Base-by-base conservation (phyloP, 1,140 invertebrate genomes). In the Thaumatotibia leucotreta region DNA sequence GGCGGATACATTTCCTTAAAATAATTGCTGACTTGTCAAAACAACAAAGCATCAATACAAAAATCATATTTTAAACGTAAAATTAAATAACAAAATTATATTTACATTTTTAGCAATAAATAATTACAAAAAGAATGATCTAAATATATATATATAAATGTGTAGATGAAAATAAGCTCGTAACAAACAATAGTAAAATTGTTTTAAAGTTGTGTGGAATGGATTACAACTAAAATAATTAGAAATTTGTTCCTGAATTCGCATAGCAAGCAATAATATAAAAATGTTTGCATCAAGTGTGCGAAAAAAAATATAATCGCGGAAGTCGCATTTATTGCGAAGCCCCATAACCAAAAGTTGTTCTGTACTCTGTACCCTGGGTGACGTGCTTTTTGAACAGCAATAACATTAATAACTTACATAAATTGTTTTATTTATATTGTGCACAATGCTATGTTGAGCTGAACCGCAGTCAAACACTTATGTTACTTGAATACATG, bases 1-100 rank as follows among this genome's bases (percentile, higher is more conserved):
- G 52, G 52, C 52, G 52, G 52, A 58, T 70, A 64, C 65, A 58
- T 65, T 66, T 62, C 68, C 66, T 64, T 70, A 63, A 70, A 61
- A 64, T 65, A 17, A 65, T 29, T 61, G 17, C 58, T 62, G 33
- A 61, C 50, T 67, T 68, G 62, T 66, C 65, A 73, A 77, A 72
- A 79, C 68, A 75, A 76, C 74, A 75, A 67, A 70, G 67, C 77
- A 80, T 79, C 23, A 80, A 77, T 75, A 81, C 66, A 49, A 72
- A 82, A 82, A 78, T 79, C 66, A 74, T 81, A n/a, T n/a, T n/a
- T 76, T 75, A 73, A 86, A 84, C 74, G 76, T 87, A 87, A 87
- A 86, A 87, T 84, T 89, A 89, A 87, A 89, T 86, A 89, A 89
- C 84, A 89, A 89, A 87, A 83, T 81, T 75, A 86, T 88, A 89